Conservation (phyloP, 2,888 invertebrate species). For the Liopterus haemorrhoidalis region DNA sequence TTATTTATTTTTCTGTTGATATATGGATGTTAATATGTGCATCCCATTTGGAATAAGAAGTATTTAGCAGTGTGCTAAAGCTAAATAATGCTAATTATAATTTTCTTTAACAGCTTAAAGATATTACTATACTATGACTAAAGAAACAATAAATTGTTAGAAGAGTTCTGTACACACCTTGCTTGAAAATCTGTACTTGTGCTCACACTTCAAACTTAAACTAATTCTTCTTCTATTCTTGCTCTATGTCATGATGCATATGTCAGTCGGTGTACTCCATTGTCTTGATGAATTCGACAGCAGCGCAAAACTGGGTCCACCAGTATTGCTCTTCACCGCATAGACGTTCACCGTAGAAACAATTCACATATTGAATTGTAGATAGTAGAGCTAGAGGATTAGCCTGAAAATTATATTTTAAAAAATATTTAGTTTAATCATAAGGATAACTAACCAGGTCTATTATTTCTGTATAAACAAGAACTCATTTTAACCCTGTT, state of each 20-base stretch:
- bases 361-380: slow-evolving; percentile 92
- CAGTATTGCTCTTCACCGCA: slow-evolving; percentile 92
- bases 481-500: no score
- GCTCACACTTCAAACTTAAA: no score
- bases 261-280: slow-evolving; percentile 69
- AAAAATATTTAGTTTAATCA: slow-evolving; percentile 5
- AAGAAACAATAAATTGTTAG: slow-evolving; percentile 9
- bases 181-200: no score
- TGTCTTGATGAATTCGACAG: slow-evolving; percentile 96
- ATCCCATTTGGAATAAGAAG: no score
- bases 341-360: slow-evolving; percentile 77
- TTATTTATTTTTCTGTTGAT: no score
- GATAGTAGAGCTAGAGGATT: slow-evolving; percentile 92
- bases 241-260: no score
- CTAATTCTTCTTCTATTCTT: no score
- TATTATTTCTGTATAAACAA: no score
- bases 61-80: slow-evolving; percentile 18
- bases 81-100: slow-evolving; percentile 13
- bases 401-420: slow-evolving; percentile 63
- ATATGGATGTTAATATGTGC: no score
- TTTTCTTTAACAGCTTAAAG: neutral
- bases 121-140: slow-evolving; percentile 9
- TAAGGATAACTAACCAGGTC: no score
- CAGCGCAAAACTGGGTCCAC: slow-evolving; percentile 97
- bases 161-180: neutral